Conservation (phyloP, 37 sponge, comb jelly and placozoan genomes). For the Dysidea cf. avara region DNA sequence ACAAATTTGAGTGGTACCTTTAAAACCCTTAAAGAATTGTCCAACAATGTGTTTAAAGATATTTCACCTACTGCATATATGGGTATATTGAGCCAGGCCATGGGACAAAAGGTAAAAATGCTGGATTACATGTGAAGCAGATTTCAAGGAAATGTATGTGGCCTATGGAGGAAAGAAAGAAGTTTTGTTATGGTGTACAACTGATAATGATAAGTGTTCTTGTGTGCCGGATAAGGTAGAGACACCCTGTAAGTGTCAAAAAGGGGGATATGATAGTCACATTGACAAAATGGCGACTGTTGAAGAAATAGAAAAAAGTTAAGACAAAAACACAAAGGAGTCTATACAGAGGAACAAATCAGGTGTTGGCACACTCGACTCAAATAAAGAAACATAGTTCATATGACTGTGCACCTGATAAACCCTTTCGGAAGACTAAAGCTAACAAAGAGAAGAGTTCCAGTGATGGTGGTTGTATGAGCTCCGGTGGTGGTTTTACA, state of each 20-base stretch:
- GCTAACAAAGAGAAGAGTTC: too few relatives aligned
- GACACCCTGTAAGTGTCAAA: neutral
- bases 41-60: too few relatives aligned
- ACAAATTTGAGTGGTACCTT: too few relatives aligned
- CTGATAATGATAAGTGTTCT: too few relatives aligned
- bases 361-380: conserved; percentile 14
- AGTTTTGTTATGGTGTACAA: neutral
- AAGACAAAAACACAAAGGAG: neutral
- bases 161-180: neutral
- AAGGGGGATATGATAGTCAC: conserved; percentile 5
- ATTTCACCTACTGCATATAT: too few relatives aligned
- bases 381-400: conserved; percentile 14
- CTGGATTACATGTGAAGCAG: conserved; percentile 9
- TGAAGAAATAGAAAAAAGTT: conserved; percentile 9
- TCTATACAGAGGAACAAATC: conserved; percentile 9
- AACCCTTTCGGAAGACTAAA: conserved; percentile 20
- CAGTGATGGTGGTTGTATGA: too few relatives aligned
- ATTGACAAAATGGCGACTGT: conserved; percentile 20
- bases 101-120: neutral
- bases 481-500: too few relatives aligned
- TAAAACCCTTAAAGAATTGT: too few relatives aligned
- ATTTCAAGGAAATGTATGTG: conserved; percentile 1
- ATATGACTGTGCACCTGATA: conserved; percentile 10
- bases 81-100: conserved; percentile 17
- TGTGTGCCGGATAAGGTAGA: neutral